Base-by-base conservation (phyloP, 2,888 invertebrate genomes). In the Stenolophus ochropezus region DNA sequence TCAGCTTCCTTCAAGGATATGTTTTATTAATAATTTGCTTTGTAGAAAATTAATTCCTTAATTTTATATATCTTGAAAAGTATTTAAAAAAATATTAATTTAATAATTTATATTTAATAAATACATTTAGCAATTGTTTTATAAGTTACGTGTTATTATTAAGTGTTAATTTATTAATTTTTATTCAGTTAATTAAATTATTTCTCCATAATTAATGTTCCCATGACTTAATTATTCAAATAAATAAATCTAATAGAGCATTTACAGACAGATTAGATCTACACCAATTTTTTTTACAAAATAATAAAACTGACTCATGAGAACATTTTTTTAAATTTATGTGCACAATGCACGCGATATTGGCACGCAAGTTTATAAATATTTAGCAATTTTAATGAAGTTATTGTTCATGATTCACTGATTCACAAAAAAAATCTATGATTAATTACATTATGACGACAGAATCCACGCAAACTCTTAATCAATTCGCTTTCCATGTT, bases 301-400 rank as follows among this genome's bases (percentile, higher is more conserved):
- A 42, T 65, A 23, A n/a, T 69, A 65, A 49, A 18, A 25, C 53
- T 53, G 71, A 80, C 18, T 16, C 49, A 80, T 33, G 18, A 11
- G 33, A 69, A 69, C 18, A 69, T 51, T 23, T 23, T 58, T 71
- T 47, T 47, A 71, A 65, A 73, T 49, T 49, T 73, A 73, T 73
- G 49, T 49, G 25, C 33, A 11, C n/a, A 21, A 49, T 23, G 21
- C 73, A 73, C 73, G 73, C 73, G n/a, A 73, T 23, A 23, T 69
- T 49, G 16, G 23, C 73, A 73, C 73, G 73, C 73, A 73, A 73
- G 49, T 18, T n/a, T 21, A 49, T 71, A 73, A 73, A 73, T 73
- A 23, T 73, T 73, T 47, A 73, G 51, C 73, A 51, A 49, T 73
- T 73, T 73, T 73, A 73, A 73, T 73, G n/a, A 49, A 73, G 73